These are phyloP conservation scores for Pygmarrhopalites habei DNA, from an alignment of 1,140 invertebrate genomes.

Conservation along the genomic window DNA sequence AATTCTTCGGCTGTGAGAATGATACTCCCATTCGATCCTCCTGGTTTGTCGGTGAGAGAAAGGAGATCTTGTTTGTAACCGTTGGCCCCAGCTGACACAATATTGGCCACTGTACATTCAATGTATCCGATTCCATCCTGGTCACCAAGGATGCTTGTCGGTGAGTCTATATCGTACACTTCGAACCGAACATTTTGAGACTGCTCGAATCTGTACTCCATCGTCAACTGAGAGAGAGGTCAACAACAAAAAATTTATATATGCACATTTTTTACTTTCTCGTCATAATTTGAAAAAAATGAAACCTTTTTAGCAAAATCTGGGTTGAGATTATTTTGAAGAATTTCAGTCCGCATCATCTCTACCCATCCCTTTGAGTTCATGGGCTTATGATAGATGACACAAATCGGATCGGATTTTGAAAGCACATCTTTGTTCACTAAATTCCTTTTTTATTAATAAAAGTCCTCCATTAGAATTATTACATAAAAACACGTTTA, in stretches of 20 bases:
- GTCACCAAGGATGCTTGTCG: constrained; percentile 44
- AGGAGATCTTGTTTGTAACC: constrained; percentile 11
- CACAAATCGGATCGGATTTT: constrained; percentile 56
- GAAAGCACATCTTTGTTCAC: constrained; percentile 53
- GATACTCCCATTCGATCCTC: constrained; percentile 24
- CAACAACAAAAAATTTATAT: neutral
- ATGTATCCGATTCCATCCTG: constrained; percentile 54
- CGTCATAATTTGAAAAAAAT: no score
- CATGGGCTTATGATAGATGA: constrained; percentile 49
- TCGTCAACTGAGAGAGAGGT: constrained; percentile 11
- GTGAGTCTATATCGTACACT: constrained; percentile 48
- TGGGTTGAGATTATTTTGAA: constrained; percentile 53
- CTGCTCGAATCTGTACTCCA: constrained; percentile 47
- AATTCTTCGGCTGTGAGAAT: constrained; percentile 31
- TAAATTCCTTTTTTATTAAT: constrained; percentile 44
- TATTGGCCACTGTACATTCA: constrained; percentile 50
- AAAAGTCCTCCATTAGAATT: no score
- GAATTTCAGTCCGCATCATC: constrained; percentile 52
- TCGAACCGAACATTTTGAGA: constrained; percentile 49
- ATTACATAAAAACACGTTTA: no score
- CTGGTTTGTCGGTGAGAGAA: neutral
- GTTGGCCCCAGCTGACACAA: constrained; percentile 42
- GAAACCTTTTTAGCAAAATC: constrained; percentile 50
- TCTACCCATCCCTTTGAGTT: constrained; percentile 49
- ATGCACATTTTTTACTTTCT: constrained; percentile 1